Evolutionary conservation across 2,888 invertebrate species (phyloP).

Genomic region (Tinea trinotella): DNA sequence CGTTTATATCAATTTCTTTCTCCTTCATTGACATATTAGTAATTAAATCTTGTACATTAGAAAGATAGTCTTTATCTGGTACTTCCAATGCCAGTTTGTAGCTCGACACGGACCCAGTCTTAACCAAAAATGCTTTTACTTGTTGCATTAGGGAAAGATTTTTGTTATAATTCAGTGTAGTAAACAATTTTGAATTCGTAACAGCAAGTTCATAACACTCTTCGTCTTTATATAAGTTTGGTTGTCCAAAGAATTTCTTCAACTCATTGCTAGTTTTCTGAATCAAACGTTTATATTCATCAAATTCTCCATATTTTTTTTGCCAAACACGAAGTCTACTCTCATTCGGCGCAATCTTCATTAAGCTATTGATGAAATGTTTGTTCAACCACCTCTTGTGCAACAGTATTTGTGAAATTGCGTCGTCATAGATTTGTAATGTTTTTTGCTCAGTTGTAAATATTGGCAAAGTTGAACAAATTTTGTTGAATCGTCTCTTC

Average conservation of each 20-base stretch:
- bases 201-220: conserved; percentile 37
- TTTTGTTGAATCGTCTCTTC: conserved; percentile 59
- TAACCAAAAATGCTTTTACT: conserved; percentile 34
- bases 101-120: conserved; percentile 31
- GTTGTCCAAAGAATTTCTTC: conserved; percentile 50
- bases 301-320: too few species aligned
- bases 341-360: background rate
- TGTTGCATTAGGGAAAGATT: too few species aligned
- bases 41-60: conserved; percentile 32
- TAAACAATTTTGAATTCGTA: conserved; percentile 33
- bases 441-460: too few species aligned
- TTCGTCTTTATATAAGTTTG: conserved; percentile 43
- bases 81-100: conserved; percentile 40
- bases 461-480: conserved; percentile 51
- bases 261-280: conserved; percentile 55
- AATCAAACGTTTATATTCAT: too few species aligned
- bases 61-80: conserved; percentile 33
- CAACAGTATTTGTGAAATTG: conserved; percentile 54
- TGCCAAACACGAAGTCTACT: too few species aligned
- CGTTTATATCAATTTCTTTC: conserved; percentile 24
- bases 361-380: conserved; percentile 65
- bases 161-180: too few species aligned
- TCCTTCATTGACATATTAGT: conserved; percentile 22
- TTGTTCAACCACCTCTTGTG: conserved; percentile 83
- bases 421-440: too few species aligned